Evolutionary conservation across 2,113 vertebrate species (phyloP), one percentile per base, ranked within the genome.

Genomic region (Danionella cerebrum): DNA sequence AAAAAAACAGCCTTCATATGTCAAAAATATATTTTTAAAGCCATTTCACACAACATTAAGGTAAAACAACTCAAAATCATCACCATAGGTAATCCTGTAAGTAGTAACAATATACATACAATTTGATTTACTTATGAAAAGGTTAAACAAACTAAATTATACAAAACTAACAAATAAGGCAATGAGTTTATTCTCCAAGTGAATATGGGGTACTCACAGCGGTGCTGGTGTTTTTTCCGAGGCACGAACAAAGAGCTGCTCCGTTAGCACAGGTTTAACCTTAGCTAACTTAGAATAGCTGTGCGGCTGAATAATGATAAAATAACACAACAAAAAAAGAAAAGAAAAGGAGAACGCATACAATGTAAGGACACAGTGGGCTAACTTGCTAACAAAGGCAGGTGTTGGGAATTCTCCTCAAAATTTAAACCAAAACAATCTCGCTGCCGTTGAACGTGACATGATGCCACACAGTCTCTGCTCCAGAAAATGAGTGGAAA

Each of bases 321-420:
- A 27, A 54, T 12, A 9, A n/a, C 8, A 39, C 33, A 48, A 21
- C 19, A 63, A 35, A 29, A 6, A 24, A 45, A 18, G n/a, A 31
- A 19, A 21, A n/a, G 22, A 41, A 2, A 31, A 13, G 14, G 19
- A 41, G 14, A 35, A 35, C 6, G 9, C 16, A 31, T 16, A 6
- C 12, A 11, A 4, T 42, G 4, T 52, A 24, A 42, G 10, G 29
- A 10, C 58, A 24, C 6, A 19, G 13, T 42, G 48, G 27, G 60
- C 60, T 64, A 64, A 74, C 65, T 59, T 72, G 74, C 74, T 76
- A 76, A 76, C 74, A 76, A 76, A 76, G 53, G 41, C 70, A 76
- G 59, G 52, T 65, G 48, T 59, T 11, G 25, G 38, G 65, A 58
- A 41, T 58, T 35, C 33, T 65, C 24, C 25, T 25, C 19, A 48